Evolutionary conservation across 92 coral and sea anemone genomes (phyloP).

Genomic region (Porites evermanni): DNA sequence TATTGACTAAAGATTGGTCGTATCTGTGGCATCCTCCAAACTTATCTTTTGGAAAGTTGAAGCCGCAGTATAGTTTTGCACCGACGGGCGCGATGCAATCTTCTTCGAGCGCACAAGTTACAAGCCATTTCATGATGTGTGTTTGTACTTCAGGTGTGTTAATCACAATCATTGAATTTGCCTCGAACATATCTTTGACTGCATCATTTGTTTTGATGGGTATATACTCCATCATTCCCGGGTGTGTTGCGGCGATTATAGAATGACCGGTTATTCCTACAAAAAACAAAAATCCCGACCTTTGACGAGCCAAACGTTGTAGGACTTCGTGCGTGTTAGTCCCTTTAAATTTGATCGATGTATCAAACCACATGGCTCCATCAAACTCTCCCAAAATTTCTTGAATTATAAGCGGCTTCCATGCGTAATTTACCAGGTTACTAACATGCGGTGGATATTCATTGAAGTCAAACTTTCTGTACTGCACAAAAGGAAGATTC

Average conservation of each 20-base stretch:
- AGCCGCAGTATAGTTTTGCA: neutral
- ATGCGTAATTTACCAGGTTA: conserved; percentile 25
- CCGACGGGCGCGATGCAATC: neutral
- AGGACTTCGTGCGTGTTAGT: neutral
- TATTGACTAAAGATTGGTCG: neutral
- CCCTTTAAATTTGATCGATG: conserved; percentile 20
- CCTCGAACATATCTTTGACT: neutral
- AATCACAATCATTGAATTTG: neutral
- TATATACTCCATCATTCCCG: neutral
- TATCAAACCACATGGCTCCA: conserved; percentile 46
- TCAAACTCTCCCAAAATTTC: conserved; percentile 28
- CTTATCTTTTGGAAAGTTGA: neutral
- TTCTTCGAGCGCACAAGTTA: neutral
- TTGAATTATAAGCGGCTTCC: conserved; percentile 44
- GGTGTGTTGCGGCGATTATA: neutral
- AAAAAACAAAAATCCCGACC: neutral
- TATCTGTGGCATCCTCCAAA: neutral
- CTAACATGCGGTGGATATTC: neutral
- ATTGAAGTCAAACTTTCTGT: neutral
- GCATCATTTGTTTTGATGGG: neutral
- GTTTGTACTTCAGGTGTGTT: neutral
- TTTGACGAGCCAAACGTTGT: neutral
- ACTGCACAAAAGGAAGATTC: neutral
- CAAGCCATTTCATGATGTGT: neutral
- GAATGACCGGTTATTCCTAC: neutral